A percentile compares a stretch with the other conserved stretches of the same genome.
These are phyloP conservation scores for Amblyopsis hoosieri DNA, from an alignment of 2,797 vertebrate genomes.

Conservation along the genomic window DNA sequence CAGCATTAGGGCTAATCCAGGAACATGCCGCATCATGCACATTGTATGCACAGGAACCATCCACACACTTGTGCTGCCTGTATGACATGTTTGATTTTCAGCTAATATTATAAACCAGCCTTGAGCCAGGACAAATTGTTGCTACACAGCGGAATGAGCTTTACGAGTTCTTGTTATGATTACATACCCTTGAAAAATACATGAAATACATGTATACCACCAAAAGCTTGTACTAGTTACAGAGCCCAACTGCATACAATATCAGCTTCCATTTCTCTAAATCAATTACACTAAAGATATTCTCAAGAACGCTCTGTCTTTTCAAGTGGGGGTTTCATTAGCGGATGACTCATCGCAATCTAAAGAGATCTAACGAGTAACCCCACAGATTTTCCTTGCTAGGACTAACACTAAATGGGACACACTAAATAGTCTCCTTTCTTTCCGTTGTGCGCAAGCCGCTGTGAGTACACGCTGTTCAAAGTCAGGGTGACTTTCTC, in stretches of 20 bases:
- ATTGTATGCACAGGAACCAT: too few relatives aligned
- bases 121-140: constrained; percentile 25
- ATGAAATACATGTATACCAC: not conserved
- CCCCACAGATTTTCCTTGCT: constrained; percentile 47
- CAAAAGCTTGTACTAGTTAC: constrained; percentile 2
- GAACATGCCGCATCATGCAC: too few relatives aligned
- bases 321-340: constrained; percentile 60
- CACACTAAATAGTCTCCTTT: constrained; percentile 71
- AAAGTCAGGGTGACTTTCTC: constrained; percentile 79
- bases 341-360: constrained; percentile 60
- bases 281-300: constrained; percentile 48
- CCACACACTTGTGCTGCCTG: too few relatives aligned
- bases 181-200: not conserved
- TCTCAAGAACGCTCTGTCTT: constrained; percentile 29
- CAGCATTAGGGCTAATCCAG: too few relatives aligned
- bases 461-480: constrained; percentile 47
- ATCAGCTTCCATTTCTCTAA: constrained; percentile 37
- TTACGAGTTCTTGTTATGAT: not conserved
- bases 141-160: constrained; percentile 9
- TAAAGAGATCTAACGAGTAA: constrained; percentile 55
- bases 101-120: constrained; percentile 11
- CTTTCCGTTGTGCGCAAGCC: constrained; percentile 56
- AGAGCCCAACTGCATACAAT: too few relatives aligned
- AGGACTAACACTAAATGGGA: constrained; percentile 45
- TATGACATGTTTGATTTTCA: constrained; percentile 11